phyloP scores from a whole-genome alignment of 2,113 vertebrate species.

The Echinops telfairi region DNA sequence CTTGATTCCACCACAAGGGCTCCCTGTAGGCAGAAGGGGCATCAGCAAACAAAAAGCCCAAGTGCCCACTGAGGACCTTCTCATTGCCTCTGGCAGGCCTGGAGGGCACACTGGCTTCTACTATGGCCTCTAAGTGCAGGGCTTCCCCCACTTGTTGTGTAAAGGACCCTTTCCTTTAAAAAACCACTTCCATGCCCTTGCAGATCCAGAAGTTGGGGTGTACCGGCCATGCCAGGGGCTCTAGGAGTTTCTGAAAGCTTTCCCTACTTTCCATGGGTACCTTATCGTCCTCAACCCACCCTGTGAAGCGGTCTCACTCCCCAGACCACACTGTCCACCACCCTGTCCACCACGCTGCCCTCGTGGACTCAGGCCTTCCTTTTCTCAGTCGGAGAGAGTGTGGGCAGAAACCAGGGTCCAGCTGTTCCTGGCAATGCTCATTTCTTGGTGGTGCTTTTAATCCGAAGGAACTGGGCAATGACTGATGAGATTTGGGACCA shows the following conservation, averaged over 20 bases:
- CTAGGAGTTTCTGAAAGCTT: not conserved
- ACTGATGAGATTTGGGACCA: not conserved
- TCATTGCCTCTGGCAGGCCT: not conserved
- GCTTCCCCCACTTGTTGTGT: constrained; percentile 14
- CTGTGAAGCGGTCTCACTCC: not conserved
- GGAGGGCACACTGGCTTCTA: not conserved
- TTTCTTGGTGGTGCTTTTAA: not conserved
- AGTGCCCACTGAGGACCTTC: not conserved
- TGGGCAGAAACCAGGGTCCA: not conserved
- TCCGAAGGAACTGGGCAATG: not conserved
- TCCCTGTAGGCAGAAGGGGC: constrained; percentile 18
- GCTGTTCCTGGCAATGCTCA: not conserved
- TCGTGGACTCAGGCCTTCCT: not conserved
- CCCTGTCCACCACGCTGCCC: too few species aligned
- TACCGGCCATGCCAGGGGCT: not conserved
- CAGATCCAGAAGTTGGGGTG: constrained; percentile 13
- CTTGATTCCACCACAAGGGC: not conserved
- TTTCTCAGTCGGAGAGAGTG: not conserved
- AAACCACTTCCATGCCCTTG: not conserved
- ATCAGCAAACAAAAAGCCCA: not conserved
- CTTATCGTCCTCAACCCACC: not conserved
- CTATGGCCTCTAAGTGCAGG: not conserved
- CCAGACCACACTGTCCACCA: not conserved
- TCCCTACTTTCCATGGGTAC: not conserved
- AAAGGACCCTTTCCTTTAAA: not conserved